Conservation (phyloP, 2,113 vertebrate genomes). For the Prolemur simus region DNA sequence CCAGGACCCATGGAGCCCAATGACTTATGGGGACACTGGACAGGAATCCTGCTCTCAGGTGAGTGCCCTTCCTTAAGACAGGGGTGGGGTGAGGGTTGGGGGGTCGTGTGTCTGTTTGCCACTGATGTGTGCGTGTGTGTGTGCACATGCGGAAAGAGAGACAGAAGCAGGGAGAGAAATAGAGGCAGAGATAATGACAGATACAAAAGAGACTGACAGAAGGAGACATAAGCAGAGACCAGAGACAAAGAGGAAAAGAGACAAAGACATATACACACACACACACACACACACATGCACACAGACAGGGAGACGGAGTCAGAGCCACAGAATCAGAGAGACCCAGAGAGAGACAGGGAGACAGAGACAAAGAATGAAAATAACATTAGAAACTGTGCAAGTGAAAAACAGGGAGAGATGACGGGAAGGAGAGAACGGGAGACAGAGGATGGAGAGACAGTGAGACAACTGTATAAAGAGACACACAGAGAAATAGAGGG, state of each 20-base stretch:
- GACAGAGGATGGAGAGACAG: not conserved
- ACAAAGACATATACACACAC: not conserved
- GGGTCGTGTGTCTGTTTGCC: not conserved
- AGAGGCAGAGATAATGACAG: not conserved
- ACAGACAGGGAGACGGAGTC: not conserved
- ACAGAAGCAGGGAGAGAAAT: not conserved
- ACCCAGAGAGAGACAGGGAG: not conserved
- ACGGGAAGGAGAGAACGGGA: not conserved
- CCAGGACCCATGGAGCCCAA: not conserved
- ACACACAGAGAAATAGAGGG: not conserved
- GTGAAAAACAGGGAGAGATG: not conserved
- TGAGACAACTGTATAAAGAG: not conserved
- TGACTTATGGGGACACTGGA: not conserved
- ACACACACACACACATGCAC: not conserved
- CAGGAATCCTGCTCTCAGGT: slow-evolving; percentile 7
- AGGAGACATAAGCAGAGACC: not conserved
- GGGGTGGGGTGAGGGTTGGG: rapidly evolving
- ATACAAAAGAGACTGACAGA: not conserved
- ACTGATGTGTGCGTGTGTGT: not conserved
- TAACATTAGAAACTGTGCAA: too few relatives aligned
- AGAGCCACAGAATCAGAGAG: not conserved
- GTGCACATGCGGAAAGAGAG: not conserved
- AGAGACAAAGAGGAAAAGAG: not conserved
- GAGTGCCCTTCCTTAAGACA: not conserved
- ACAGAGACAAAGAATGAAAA: not conserved